Conservation (phyloP, 2,113 vertebrate genomes). For the Arenaria interpres region DNA sequence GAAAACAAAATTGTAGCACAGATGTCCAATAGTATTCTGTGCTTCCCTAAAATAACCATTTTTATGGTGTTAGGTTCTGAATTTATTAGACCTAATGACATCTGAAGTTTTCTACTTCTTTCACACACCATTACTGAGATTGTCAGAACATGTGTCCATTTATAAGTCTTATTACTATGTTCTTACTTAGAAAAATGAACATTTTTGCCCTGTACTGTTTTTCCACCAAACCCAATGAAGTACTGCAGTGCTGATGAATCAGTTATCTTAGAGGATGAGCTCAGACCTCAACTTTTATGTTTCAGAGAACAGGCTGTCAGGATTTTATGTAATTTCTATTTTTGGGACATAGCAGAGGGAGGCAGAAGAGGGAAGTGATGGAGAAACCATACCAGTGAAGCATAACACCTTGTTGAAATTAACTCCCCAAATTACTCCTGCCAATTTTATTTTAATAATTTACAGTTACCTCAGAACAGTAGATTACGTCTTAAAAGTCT, state of each 20-base stretch:
- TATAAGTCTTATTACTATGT: background rate
- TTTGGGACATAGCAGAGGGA: background rate
- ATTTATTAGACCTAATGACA: background rate
- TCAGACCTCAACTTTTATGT: background rate
- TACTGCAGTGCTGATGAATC: background rate
- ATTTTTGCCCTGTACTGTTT: background rate
- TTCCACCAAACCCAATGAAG: background rate
- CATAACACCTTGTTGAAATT: background rate
- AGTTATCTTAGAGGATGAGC: background rate
- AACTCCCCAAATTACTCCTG: background rate
- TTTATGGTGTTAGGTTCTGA: background rate
- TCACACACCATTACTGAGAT: background rate
- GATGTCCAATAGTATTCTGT: background rate
- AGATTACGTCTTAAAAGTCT: background rate
- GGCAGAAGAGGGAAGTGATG: background rate
- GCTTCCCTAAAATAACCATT: background rate
- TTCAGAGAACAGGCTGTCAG: background rate
- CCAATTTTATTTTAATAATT: background rate
- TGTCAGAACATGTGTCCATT: background rate
- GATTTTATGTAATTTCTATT: slow-evolving; percentile 22
- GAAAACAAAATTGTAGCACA: background rate
- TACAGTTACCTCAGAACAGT: background rate
- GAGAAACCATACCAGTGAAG: background rate
- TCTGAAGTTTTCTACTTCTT: background rate
- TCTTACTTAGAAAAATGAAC: background rate